Conservation (phyloP, 2,888 invertebrate species). For the Cephus pulcher region DNA sequence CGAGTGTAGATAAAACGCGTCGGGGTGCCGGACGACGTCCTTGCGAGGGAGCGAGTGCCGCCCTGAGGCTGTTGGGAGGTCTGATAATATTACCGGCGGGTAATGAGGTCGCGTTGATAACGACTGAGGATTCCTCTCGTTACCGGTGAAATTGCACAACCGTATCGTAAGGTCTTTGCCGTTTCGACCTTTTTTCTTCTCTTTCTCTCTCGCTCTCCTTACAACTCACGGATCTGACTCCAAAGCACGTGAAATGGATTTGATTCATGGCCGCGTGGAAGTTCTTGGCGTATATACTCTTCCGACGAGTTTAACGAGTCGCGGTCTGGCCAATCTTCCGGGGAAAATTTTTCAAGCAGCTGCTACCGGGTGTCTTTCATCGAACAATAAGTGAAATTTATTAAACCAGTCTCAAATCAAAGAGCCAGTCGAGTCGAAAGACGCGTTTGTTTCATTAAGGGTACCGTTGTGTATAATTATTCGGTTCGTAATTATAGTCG, state of each 20-base stretch:
- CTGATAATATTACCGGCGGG: background rate
- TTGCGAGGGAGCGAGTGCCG: background rate
- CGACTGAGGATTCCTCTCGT: background rate
- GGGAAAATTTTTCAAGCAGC: background rate
- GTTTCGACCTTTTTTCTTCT: background rate
- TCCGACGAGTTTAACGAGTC: background rate
- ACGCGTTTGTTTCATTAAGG: background rate
- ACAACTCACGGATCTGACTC: background rate
- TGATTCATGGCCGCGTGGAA: background rate
- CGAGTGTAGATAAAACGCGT: background rate
- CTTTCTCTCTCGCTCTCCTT: background rate
- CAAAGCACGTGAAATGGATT: background rate
- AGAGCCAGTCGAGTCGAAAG: background rate
- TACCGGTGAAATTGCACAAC: background rate
- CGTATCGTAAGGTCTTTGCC: background rate
- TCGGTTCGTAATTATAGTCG: background rate
- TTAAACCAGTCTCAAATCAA: background rate
- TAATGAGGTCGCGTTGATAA: background rate
- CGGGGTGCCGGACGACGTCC: background rate
- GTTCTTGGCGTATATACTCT: background rate
- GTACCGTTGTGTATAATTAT: background rate
- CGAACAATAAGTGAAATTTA: background rate
- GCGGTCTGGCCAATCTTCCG: background rate
- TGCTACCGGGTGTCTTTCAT: background rate
- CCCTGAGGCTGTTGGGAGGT: background rate